Percentiles rank a stretch among this genome's conserved stretches.
Evolutionary conservation across 2,113 vertebrate genomes (phyloP).

Genomic region (Pseudorasbora parva): DNA sequence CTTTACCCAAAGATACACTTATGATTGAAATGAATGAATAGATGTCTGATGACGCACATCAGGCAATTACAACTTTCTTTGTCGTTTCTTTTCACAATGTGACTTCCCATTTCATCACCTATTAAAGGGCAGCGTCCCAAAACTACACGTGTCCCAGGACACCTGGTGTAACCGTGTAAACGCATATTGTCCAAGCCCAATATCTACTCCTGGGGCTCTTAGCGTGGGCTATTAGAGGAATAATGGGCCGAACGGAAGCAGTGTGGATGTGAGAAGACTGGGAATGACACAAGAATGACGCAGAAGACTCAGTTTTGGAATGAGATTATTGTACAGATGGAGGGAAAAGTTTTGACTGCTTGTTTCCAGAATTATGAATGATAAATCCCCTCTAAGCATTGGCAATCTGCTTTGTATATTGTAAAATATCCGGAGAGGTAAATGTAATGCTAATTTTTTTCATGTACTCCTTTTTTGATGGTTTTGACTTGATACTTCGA

Average conservation of each 20-base stretch:
- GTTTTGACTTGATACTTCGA: too few species aligned
- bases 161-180: conserved; percentile 59
- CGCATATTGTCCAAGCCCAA: conserved; percentile 63
- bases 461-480: too few species aligned
- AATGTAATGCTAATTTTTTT: too few species aligned
- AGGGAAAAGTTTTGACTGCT: conserved; percentile 55
- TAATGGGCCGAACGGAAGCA: conserved; percentile 1
- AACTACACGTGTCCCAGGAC: conserved; percentile 45
- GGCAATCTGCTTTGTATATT: conserved; percentile 18
- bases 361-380: conserved; percentile 45
- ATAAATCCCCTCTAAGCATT: conserved; percentile 29
- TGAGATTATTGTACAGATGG: conserved; percentile 37
- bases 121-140: conserved; percentile 24
- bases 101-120: conserved; percentile 8
- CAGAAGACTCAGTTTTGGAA: not conserved
- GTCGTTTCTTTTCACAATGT: conserved; percentile 16
- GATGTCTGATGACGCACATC: conserved; percentile 14
- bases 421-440: not conserved
- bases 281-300: conserved; percentile 55
- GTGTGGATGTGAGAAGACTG: conserved; percentile 42
- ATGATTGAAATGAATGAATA: not conserved
- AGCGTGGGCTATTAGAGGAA: conserved; percentile 64
- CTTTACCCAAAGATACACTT: not conserved
- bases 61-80: not conserved
- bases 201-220: conserved; percentile 53